These are phyloP conservation scores for Hipposideros armiger DNA, from an alignment of 2,113 vertebrate species.

Conservation along the genomic window DNA sequence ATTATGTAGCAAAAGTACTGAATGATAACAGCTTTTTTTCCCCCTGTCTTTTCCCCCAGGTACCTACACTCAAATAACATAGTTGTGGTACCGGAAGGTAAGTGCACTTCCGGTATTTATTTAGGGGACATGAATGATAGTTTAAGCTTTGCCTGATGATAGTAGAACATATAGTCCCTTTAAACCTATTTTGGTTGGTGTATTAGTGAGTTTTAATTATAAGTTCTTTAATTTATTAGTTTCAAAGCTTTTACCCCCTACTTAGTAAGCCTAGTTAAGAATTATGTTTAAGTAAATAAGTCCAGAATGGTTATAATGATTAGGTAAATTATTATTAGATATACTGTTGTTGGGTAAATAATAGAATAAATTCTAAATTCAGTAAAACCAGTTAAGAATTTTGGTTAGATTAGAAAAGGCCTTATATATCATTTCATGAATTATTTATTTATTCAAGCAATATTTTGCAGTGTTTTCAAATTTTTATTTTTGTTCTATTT, in stretches of 20 bases:
- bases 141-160: conserved; percentile 72
- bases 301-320: background rate
- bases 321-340: conserved; percentile 21
- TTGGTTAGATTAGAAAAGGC: conserved; percentile 15
- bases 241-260: background rate
- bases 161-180: conserved; percentile 66
- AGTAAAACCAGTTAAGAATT: conserved; percentile 30
- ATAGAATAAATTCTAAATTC: conserved; percentile 34
- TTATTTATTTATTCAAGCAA: conserved; percentile 30
- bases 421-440: background rate
- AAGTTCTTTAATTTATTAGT: conserved; percentile 22
- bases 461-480: background rate
- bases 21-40: conserved; percentile 80
- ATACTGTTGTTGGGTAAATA: background rate
- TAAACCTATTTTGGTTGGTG: conserved; percentile 67
- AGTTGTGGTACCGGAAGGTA: conserved; percentile 97
- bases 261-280: conserved; percentile 22
- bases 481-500: conserved; percentile 24
- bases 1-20: conserved; percentile 77
- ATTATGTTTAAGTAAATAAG: conserved; percentile 13
- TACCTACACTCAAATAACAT: conserved; percentile 99
- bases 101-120: conserved; percentile 78
- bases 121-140: conserved; percentile 67
- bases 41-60: conserved; percentile 86
- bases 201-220: conserved; percentile 48